phyloP scores from a whole-genome alignment of 2,888 invertebrate genomes.

The Mimumesa dahlbomi region DNA sequence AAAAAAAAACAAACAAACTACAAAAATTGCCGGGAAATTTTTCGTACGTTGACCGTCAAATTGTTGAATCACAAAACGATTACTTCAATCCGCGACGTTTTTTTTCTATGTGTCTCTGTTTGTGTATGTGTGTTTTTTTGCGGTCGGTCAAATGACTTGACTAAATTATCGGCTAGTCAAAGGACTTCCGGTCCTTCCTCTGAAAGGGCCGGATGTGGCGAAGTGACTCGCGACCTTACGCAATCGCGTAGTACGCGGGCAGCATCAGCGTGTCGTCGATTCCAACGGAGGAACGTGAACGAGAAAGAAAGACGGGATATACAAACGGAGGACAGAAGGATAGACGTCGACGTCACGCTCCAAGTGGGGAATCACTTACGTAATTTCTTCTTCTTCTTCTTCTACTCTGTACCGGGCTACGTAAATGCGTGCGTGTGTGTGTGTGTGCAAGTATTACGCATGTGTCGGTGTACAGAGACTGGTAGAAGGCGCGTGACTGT shows the following conservation, averaged over 20 bases:
- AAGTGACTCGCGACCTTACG: conserved; percentile 54
- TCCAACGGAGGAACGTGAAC: conserved; percentile 27
- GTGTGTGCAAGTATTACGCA: no score
- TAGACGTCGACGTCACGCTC: conserved; percentile 40
- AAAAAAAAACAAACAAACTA: no score
- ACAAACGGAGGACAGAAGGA: conserved; percentile 49
- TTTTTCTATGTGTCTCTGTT: no score
- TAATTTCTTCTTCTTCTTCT: conserved; percentile 64
- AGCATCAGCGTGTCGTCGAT: conserved; percentile 34
- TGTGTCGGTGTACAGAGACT: neutral
- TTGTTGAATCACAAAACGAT: no score
- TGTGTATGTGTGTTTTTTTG: no score
- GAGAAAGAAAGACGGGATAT: conserved; percentile 34
- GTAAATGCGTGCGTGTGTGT: neutral
- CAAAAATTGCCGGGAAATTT: no score
- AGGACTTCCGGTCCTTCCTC: conserved; percentile 64
- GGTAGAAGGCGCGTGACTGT: conserved; percentile 47
- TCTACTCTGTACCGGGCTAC: no score
- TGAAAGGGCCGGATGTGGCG: conserved; percentile 61
- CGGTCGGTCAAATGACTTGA: conserved; percentile 28
- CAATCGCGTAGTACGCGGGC: conserved; percentile 47
- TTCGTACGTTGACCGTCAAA: no score
- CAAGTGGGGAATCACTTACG: conserved; percentile 58
- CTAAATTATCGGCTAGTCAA: conserved; percentile 45
- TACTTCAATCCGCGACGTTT: no score